These are phyloP conservation scores for Paramormyrops kingsleyae DNA, from an alignment of 2,113 vertebrate genomes.

Conservation along the genomic window DNA sequence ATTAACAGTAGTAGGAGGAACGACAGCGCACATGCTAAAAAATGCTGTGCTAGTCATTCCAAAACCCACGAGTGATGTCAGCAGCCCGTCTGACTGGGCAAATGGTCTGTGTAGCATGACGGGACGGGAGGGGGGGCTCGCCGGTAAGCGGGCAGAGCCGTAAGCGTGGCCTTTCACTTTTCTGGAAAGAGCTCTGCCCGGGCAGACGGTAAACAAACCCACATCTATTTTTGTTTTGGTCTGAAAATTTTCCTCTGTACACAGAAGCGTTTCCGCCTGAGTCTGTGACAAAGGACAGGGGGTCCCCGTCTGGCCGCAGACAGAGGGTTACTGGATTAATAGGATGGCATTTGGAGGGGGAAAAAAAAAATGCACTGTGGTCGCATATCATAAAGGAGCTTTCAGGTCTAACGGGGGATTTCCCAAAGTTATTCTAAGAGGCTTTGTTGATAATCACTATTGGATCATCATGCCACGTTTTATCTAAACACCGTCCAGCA, in stretches of 20 bases:
- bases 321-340: not conserved
- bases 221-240: constrained; percentile 5
- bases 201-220: constrained; percentile 7
- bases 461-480: not conserved
- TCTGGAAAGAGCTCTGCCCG: not conserved
- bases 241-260: not conserved
- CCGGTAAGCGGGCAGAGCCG: not conserved
- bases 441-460: not conserved
- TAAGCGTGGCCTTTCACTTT: not conserved
- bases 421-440: not conserved
- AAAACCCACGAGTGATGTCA: not conserved
- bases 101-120: not conserved
- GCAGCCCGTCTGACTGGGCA: not conserved
- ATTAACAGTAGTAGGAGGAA: not conserved
- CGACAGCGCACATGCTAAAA: not conserved
- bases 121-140: not conserved
- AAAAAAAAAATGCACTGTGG: not conserved
- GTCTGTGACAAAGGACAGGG: not conserved
- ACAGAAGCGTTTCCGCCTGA: not conserved
- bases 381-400: not conserved
- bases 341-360: not conserved
- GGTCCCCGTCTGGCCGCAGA: not conserved
- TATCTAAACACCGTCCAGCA: not conserved
- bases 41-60: not conserved
- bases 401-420: not conserved